Evolutionary conservation across 1,140 invertebrate genomes (phyloP), one percentile per base, ranked within the genome.

Genomic region (Zophobas morio): DNA sequence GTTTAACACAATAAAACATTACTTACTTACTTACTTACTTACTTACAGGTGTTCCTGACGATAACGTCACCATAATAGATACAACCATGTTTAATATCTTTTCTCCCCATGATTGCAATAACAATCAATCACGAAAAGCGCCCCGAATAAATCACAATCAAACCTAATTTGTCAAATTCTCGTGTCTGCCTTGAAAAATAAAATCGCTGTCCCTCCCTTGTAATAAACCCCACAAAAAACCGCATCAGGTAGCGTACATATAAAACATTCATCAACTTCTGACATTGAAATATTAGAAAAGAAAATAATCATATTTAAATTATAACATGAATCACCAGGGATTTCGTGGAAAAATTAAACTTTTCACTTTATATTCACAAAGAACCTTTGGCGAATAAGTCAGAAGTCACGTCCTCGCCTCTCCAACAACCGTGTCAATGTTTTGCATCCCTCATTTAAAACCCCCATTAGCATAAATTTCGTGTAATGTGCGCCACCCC

Each of bases 211-310:
- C 20, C 20, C 20, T 20, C 20, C 20, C 20, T 20, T 20, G 20
- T 51, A 4, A 51, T 6, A 51, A 51, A 6, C 20, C 4, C n/a
- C 49, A 51, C 20, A 46, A 51, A 51, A 51, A 20, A 51, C 6
- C 49, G 2, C 20, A 20, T 20, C 3, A 51, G 3, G 42, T 46
- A 46, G 42, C 3, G 49, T 51, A 20, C 49, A 20, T 51, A n/a
- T 2, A 20, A 51, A 51, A 51, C 49, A 51, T 51, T 51, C n/a
- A 20, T 51, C 49, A 51, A 51, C 6, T 51, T 51, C 20, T 4
- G 49, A 51, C 49, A 20, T 51, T 51, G 49, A 51, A 51, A 51
- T 51, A 51, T 51, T 51, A 20, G n/a, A 20, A 6, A 51, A 2
- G 49, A 51, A n/a, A 6, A 51, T n/a, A 51, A 51, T 51, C 20